Conservation (phyloP, 1,140 invertebrate genomes). For the Caerostris darwini region DNA sequence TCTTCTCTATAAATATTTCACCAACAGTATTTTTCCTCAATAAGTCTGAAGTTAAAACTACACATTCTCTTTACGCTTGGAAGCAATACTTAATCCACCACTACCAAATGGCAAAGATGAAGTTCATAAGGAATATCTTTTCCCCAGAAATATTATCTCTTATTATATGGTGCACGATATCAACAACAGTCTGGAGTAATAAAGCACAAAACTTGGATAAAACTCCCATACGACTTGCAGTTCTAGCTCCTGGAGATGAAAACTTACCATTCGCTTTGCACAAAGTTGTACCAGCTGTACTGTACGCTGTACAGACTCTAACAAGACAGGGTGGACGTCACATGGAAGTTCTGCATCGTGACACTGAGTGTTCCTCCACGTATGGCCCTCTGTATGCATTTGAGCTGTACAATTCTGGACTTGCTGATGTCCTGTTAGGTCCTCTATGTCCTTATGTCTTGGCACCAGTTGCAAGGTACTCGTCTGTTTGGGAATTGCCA, state of each 20-base stretch:
- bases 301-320: conserved; percentile 86
- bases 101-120: not conserved
- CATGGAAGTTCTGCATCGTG: conserved; percentile 87
- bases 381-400: conserved; percentile 90
- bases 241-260: conserved; percentile 86
- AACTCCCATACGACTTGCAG: conserved; percentile 82
- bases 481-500: conserved; percentile 93
- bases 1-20: not conserved
- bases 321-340: conserved; percentile 85
- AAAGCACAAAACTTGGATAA: not conserved
- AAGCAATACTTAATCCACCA: not conserved
- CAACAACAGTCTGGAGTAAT: too few relatives aligned
- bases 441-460: conserved; percentile 95
- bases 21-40: not conserved
- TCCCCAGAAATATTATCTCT: too few relatives aligned
- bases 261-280: conserved; percentile 86
- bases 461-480: conserved; percentile 93
- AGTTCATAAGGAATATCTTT: not conserved
- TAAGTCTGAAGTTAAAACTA: not conserved
- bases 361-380: conserved; percentile 90
- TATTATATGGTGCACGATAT: not conserved
- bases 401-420: conserved; percentile 86
- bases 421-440: conserved; percentile 92
- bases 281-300: conserved; percentile 88
- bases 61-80: not conserved